A percentile compares a stretch with the other conserved stretches of the same genome.
phyloP scores from a whole-genome alignment of 2,113 vertebrate genomes.

The Pantherophis guttatus region DNA sequence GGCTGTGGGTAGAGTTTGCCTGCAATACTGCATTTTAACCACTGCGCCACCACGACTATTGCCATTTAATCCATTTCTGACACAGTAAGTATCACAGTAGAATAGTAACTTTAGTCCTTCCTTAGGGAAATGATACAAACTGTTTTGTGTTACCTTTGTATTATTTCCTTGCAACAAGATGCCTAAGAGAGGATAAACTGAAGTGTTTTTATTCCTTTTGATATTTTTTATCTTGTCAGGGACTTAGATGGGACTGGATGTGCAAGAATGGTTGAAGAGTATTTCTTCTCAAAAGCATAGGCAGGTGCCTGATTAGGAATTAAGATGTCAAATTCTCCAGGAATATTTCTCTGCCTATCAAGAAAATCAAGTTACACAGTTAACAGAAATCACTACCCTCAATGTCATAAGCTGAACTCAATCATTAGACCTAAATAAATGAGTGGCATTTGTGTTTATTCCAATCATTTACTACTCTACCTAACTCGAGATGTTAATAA shows the following conservation, averaged over 20 bases:
- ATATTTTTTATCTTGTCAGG: not conserved
- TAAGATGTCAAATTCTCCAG: not conserved
- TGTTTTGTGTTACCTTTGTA: not conserved
- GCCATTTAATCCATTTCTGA: not conserved
- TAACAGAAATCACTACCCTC: not conserved
- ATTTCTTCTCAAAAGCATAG: not conserved
- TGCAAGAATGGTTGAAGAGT: not conserved
- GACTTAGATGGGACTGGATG: not conserved
- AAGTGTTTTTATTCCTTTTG: not conserved
- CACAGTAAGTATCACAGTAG: not conserved
- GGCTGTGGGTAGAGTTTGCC: no score
- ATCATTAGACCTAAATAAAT: not conserved
- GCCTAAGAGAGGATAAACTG: not conserved
- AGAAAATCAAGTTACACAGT: not conserved
- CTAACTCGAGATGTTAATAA: not conserved
- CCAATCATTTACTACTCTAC: not conserved
- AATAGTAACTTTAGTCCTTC: not conserved
- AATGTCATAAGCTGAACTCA: not conserved
- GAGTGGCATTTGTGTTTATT: not conserved
- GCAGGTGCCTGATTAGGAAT: not conserved
- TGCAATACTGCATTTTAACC: no score
- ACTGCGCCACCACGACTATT: not conserved
- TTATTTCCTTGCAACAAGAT: not conserved
- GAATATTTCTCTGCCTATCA: not conserved
- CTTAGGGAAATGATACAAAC: not conserved